These are phyloP conservation scores for Enteromius unitaeniatus DNA, from an alignment of 2,797 vertebrate genomes.

Conservation along the genomic window DNA sequence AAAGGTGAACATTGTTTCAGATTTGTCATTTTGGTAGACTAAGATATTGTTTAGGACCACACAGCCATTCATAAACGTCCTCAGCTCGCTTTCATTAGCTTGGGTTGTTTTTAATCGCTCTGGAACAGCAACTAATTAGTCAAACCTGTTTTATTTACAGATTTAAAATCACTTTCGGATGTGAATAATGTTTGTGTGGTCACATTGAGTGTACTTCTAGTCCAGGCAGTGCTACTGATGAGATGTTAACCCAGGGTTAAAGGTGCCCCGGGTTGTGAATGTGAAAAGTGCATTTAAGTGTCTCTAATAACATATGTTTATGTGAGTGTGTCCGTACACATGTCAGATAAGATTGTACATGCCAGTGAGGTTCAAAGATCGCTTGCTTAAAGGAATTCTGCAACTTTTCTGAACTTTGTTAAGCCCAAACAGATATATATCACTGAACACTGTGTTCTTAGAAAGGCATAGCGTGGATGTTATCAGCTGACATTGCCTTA, in stretches of 20 bases:
- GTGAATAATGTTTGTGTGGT: not conserved
- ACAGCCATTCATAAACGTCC: not conserved
- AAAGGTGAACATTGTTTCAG: not conserved
- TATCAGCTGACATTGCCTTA: not conserved
- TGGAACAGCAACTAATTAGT: not conserved
- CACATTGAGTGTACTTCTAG: not conserved
- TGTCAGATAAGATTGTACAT: conserved; percentile 16
- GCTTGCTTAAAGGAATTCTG: not conserved
- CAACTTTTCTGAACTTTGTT: conserved; percentile 1
- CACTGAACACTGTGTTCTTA: not conserved
- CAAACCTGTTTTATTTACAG: not conserved
- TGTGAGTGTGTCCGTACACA: not conserved
- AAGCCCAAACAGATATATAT: not conserved
- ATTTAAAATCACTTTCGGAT: not conserved
- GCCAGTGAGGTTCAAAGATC: conserved; percentile 34
- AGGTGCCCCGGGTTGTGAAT: no score
- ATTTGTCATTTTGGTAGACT: no score
- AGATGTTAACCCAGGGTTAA: not conserved
- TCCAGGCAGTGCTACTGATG: not conserved
- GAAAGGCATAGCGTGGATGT: not conserved
- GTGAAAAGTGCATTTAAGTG: not conserved
- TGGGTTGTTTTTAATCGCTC: not conserved
- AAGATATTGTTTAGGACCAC: not conserved
- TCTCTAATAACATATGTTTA: not conserved
- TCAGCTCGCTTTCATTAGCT: not conserved